Evolutionary conservation across 2,888 invertebrate genomes (phyloP), one percentile per base, ranked within the genome.

Genomic region (Nemapogon koenigi): DNA sequence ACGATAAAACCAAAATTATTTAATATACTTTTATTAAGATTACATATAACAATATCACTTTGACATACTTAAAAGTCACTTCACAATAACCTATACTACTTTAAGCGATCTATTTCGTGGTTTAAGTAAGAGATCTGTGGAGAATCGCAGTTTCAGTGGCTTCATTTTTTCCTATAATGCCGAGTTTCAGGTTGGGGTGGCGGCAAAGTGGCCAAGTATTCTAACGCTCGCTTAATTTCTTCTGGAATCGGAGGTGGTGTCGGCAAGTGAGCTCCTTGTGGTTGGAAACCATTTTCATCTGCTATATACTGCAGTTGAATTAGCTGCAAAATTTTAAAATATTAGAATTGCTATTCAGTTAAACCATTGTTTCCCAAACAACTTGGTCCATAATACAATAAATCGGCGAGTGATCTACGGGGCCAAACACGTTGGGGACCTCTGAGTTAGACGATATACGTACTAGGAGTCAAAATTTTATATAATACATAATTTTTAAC

Each of bases 241-340:
- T 72, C 80, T 29, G 89, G 89, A 27, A 87, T 82, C 43, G 88
- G 88, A 10, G 88, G 89, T 2, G 88, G 68, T 1, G 83, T 84
- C 2, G 85, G 85, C 2, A 85, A 54, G 54, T 85, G 85, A n/a
- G 81, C 71, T 0, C 84, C 83, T 52, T 78, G 82, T 0, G 86
- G 85, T 57, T 86, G 85, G 68, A 86, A 87, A n/a, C 88, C 88
- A 48, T 87, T 87, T 54, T 88, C 88, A 52, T 88, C 88, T 4
- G 89, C 87, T 40, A 83, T 57, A 54, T 88, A 89, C 32, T 82
- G 81, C 29, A 88, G 56, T 43, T 83, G 81, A 45, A 86, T 84
- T 14, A 83, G 65, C 60, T 82, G 68, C 13, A 52, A 50, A 3
- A 31, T 6, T 33, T 4, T n/a, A 36, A n/a, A n/a, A n/a, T n/a